Conservation (phyloP, 1,140 invertebrate species). For the Aphis craccivora region DNA sequence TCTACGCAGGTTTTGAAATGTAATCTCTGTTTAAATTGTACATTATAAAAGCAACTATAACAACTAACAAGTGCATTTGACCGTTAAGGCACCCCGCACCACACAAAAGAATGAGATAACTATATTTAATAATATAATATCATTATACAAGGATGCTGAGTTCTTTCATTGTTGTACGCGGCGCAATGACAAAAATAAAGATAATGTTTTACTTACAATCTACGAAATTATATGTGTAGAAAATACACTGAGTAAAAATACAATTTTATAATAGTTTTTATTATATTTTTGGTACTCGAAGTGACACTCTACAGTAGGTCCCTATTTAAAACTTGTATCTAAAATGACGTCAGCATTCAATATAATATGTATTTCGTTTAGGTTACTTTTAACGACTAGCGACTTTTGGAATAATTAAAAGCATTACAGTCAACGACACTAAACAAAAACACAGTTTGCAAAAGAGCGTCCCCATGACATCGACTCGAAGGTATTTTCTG, state of each 20-base stretch:
- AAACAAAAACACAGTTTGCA: not conserved
- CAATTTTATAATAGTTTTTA: conserved; percentile 27
- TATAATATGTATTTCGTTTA: not conserved
- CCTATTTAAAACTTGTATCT: not conserved
- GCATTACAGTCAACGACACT: conserved; percentile 1
- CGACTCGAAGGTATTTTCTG: not conserved
- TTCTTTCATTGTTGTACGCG: not conserved
- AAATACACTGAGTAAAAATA: not conserved
- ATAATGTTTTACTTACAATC: not conserved
- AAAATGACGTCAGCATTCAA: not conserved
- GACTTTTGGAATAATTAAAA: not conserved
- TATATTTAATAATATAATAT: not conserved
- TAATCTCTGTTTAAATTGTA: conserved; percentile 14
- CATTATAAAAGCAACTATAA: not conserved
- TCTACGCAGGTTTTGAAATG: not conserved
- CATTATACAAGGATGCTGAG: not conserved
- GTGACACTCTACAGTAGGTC: not conserved
- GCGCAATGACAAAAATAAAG: not conserved
- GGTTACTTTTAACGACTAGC: not conserved
- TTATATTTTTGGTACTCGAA: not conserved
- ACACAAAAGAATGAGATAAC: not conserved
- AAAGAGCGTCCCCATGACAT: not conserved
- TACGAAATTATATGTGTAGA: not conserved
- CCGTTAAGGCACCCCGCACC: too few relatives aligned
- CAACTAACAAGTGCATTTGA: conserved; percentile 25